A percentile compares a stretch with the other conserved stretches of the same genome.
phyloP scores from a whole-genome alignment of 2,797 vertebrate species.

The Coracias cyanogaster region DNA sequence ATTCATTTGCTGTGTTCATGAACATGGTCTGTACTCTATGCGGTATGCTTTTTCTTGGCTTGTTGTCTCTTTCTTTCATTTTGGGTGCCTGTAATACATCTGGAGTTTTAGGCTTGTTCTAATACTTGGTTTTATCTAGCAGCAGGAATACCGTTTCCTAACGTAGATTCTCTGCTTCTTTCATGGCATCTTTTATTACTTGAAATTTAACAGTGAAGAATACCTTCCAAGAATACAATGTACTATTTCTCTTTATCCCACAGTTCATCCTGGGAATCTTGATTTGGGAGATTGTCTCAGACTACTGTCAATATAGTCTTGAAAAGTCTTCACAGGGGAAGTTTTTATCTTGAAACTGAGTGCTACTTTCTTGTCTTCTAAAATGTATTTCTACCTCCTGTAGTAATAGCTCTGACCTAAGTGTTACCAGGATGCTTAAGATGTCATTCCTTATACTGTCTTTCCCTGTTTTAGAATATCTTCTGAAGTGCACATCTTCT shows the following conservation, averaged over 20 bases:
- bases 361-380: neutral
- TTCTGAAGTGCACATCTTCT: neutral
- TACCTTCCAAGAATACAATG: neutral
- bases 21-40: neutral
- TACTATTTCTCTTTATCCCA: neutral
- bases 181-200: neutral
- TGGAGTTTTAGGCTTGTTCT: neutral
- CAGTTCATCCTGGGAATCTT: neutral
- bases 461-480: neutral
- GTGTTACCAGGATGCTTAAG: neutral
- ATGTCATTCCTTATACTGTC: neutral
- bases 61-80: neutral
- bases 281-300: neutral
- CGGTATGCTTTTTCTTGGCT: neutral
- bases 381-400: neutral
- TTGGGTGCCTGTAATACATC: neutral
- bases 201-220: neutral
- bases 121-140: neutral
- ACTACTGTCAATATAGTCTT: neutral
- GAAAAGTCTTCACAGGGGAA: neutral
- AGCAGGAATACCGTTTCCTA: neutral
- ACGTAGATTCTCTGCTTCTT: neutral
- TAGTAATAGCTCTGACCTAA: neutral
- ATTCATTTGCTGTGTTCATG: neutral
- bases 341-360: neutral